These are phyloP conservation scores for Pogonomyrmex barbatus DNA, from an alignment of 1,140 invertebrate species.

Conservation along the genomic window DNA sequence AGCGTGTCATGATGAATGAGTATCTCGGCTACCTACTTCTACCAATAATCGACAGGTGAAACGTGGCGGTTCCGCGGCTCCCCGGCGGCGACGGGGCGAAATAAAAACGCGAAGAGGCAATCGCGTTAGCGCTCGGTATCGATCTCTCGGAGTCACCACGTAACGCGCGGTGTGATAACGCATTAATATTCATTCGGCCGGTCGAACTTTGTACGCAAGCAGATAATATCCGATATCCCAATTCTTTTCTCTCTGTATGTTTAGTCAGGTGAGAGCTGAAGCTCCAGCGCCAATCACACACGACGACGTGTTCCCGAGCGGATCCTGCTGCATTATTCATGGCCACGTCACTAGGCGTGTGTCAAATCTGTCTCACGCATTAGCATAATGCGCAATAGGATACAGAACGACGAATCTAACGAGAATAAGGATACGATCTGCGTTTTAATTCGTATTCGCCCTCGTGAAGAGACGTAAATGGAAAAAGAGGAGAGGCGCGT, in stretches of 20 bases:
- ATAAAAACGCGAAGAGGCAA: constrained; percentile 30
- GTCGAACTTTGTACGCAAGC: constrained; percentile 19
- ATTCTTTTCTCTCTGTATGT: constrained; percentile 39
- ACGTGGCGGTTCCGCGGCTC: not conserved
- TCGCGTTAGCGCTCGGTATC: constrained; percentile 3
- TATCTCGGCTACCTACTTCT: not conserved
- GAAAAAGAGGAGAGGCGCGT: not conserved
- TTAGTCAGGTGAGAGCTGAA: constrained; percentile 24
- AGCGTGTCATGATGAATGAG: not conserved
- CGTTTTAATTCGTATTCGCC: constrained; percentile 30
- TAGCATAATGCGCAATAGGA: constrained; percentile 56
- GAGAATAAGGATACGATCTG: constrained; percentile 20
- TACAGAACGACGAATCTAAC: constrained; percentile 1
- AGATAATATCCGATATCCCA: constrained; percentile 58
- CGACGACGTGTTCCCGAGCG: not conserved
- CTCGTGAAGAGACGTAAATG: constrained; percentile 16
- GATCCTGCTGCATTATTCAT: constrained; percentile 64
- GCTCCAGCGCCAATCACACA: constrained; percentile 29
- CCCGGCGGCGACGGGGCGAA: not conserved
- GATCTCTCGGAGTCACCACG: constrained; percentile 13
- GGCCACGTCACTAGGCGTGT: constrained; percentile 10
- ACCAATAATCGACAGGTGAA: constrained; percentile 21
- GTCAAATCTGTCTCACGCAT: constrained; percentile 56
- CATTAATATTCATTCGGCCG: constrained; percentile 59
- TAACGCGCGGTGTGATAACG: constrained; percentile 4